Percentiles rank a stretch among this genome's conserved stretches.
Evolutionary conservation across 2,888 invertebrate genomes (phyloP).

Genomic region (Coenonympha arcania): DNA sequence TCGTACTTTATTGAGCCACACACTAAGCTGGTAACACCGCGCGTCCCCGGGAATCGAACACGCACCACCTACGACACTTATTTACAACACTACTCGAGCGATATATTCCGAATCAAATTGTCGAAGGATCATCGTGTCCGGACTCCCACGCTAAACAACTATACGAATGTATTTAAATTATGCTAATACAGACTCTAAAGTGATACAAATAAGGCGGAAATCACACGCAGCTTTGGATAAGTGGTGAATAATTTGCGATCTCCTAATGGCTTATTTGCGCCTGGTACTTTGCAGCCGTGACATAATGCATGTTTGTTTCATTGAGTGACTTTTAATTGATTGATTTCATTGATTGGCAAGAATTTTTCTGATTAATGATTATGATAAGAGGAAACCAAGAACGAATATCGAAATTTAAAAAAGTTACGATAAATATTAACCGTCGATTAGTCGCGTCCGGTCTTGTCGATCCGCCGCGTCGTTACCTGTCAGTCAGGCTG

Average conservation of each 20-base stretch:
- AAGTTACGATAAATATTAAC: no score
- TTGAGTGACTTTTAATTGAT: slow-evolving; percentile 2
- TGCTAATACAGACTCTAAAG: slow-evolving; percentile 34
- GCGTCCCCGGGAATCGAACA: slow-evolving; percentile 52
- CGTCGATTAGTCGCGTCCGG: not conserved
- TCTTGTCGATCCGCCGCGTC: not conserved
- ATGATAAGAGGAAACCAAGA: no score
- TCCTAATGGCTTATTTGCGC: slow-evolving; percentile 51
- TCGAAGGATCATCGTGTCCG: slow-evolving; percentile 62
- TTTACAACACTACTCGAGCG: slow-evolving; percentile 55
- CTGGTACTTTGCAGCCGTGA: slow-evolving; percentile 39
- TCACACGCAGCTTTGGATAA: slow-evolving; percentile 23
- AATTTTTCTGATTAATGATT: no score
- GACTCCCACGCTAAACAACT: slow-evolving; percentile 52
- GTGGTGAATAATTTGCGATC: slow-evolving; percentile 55
- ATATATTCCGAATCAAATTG: slow-evolving; percentile 68
- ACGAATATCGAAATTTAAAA: no score
- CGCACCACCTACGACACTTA: slow-evolving; percentile 55
- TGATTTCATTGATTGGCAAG: not conserved
- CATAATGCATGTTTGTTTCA: slow-evolving; percentile 5
- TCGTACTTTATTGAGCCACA: slow-evolving; percentile 42
- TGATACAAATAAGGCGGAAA: slow-evolving; percentile 15
- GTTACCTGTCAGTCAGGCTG: no score
- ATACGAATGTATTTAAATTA: slow-evolving; percentile 12
- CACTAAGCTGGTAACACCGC: slow-evolving; percentile 43